Evolutionary conservation across 2,113 vertebrate species (phyloP), one percentile per base, ranked within the genome.

Genomic region (Lampris incognitus): DNA sequence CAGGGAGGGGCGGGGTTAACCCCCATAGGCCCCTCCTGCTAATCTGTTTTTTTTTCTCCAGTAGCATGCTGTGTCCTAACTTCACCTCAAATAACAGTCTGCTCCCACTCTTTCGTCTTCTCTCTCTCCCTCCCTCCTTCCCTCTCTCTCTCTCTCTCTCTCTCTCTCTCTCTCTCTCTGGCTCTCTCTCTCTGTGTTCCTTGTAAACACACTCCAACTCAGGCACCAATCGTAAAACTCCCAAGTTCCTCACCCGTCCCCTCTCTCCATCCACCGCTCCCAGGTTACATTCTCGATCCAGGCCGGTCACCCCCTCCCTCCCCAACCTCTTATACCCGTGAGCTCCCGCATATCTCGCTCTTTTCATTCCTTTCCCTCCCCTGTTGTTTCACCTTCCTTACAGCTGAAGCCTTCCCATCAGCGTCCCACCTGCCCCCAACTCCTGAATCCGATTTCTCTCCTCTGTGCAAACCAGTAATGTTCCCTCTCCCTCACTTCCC

Each of bases 61-160:
- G 83, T 54, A 56, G 85, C 89, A 92, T 92, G 85, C 84, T 81
- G 78, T 83, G 81, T 92, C 88, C 88, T 82, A 74, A 84, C 84
- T 82, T 90, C 73, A 83, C 85, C 88, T 89, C 66, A 66, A 84
- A 88, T 91, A 86, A 90, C 89, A 69, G 81, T 80, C 76, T 91
- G 66, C 69, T 87, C 86, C 85, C 70, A 73, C 90, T 87, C 64
- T 74, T 73, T 83, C 74, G 75, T 85, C 76, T 57, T 68, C 67
- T 48, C 76, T 74, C 79, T 83, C 78, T 81, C 55, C 57, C 72
- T 78, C 50, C 40, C 42, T 59, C 61, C 41, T 66, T 58, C 61
- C 42, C 60, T 69, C 52, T 67, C 37, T 66, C 48, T 39, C 58
- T 67, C 37, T 66, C 48, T 39, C 58, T n/a, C 38, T 49, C 58